Base-by-base conservation (phyloP, 2,113 vertebrate genomes). In the Cyprinodon variegatus region DNA sequence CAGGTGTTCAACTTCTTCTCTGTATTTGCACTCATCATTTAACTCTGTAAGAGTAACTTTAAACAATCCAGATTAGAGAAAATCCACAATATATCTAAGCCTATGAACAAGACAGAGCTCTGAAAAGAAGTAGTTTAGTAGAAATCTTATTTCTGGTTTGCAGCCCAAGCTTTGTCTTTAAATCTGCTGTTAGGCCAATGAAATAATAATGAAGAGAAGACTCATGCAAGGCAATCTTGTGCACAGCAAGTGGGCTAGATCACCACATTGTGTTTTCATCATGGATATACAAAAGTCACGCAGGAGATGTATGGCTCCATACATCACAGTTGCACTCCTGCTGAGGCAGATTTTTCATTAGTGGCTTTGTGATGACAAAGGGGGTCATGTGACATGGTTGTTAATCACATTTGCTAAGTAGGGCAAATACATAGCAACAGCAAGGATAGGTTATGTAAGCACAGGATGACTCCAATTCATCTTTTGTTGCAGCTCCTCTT, bases 141-240 rank as follows among this genome's bases (percentile, higher is more conserved):
- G 61, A 71, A 20, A 29, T 43, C 65, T 29, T 74, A 68, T 57
- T 53, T 50, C 68, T 63, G 65, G n/a, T 63, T 57, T 11, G 50
- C 64, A 66, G 65, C 63, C 68, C 22, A 63, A 38, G 65, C 20
- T 6, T 76, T 40, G 81, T 61, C 62, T 66, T 72, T 45, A 22
- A 20, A n/a, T 74, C 64, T 29, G 3, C 73, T 37, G 40, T 41
- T 41, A 57, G 79, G 70, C 68, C 14, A 61, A 73, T 87, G 46
- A 46, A 81, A 85, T 74, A 80, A 64, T 83, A 78, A 86, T 82
- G 83, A 87, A 65, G 76, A 72, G 66, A 40, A 40, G 68, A 76
- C n/a, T 22, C 68, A 22, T 46, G 62, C 64, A 59, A 78, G 70
- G 64, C 62, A 69, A 63, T 83, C 63, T 73, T 0, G 0, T 3